Evolutionary conservation across 2,113 vertebrate genomes (phyloP).

Genomic region (Sander lucioperca): DNA sequence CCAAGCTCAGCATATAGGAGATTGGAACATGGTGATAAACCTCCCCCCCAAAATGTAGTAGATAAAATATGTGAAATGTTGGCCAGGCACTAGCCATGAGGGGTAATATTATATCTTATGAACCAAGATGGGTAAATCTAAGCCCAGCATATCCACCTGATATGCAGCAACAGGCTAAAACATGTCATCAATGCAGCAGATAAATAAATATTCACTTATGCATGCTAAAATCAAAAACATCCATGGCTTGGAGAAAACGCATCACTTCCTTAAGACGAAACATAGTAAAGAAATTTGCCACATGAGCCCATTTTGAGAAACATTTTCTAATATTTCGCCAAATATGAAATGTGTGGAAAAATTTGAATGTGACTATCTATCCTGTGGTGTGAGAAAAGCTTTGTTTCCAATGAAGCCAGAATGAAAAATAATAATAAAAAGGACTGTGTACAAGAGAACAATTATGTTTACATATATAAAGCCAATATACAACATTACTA

Average conservation of each 20-base stretch:
- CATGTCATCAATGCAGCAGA: constrained; percentile 1
- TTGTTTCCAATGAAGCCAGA: constrained; percentile 3
- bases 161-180: background rate
- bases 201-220: background rate
- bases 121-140: background rate
- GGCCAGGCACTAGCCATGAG: background rate
- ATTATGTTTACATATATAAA: constrained; percentile 10
- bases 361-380: background rate
- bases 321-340: background rate
- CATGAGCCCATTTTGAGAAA: background rate
- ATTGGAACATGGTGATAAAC: background rate
- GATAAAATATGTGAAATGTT: background rate
- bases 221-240: constrained; percentile 1
- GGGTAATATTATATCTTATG: background rate
- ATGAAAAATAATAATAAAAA: constrained; percentile 1
- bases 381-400: background rate
- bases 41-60: background rate
- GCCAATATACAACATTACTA: constrained; percentile 8
- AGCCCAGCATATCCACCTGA: background rate
- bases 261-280: background rate
- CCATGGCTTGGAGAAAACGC: background rate
- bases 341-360: background rate
- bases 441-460: background rate
- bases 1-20: background rate
- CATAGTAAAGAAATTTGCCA: background rate